Evolutionary conservation across 2,113 vertebrate species (phyloP).

Genomic region (Arizona elegans): DNA sequence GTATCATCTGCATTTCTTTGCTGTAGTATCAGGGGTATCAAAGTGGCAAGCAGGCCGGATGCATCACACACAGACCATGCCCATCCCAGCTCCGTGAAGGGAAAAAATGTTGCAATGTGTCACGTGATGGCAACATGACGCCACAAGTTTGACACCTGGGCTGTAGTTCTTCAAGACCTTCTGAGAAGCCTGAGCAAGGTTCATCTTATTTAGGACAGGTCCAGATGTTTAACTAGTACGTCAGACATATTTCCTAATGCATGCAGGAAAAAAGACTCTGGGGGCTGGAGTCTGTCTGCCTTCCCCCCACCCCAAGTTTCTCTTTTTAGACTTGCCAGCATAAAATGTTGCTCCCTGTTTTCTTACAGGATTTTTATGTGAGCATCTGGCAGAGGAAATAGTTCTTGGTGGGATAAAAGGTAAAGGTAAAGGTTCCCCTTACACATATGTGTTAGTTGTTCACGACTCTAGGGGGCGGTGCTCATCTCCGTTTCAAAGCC

Average conservation of each 20-base stretch:
- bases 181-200: not conserved
- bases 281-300: rapidly evolving
- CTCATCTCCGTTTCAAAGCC: too few species aligned
- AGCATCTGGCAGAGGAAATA: not conserved
- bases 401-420: not conserved
- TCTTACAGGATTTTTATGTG: not conserved
- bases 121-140: too few species aligned
- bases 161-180: not conserved
- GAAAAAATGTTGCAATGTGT: too few species aligned
- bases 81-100: too few species aligned
- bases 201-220: not conserved
- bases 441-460: too few species aligned
- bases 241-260: not conserved
- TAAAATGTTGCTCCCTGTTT: not conserved
- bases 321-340: not conserved
- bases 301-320: not conserved
- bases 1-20: not conserved
- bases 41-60: too few species aligned
- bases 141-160: too few species aligned
- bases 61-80: too few species aligned
- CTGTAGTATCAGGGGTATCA: not conserved
- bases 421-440: too few species aligned
- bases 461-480: too few species aligned
- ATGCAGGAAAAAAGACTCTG: not conserved
- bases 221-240: not conserved